Evolutionary conservation across 2,113 vertebrate species (phyloP).

Genomic region (Nesogale talazaci): DNA sequence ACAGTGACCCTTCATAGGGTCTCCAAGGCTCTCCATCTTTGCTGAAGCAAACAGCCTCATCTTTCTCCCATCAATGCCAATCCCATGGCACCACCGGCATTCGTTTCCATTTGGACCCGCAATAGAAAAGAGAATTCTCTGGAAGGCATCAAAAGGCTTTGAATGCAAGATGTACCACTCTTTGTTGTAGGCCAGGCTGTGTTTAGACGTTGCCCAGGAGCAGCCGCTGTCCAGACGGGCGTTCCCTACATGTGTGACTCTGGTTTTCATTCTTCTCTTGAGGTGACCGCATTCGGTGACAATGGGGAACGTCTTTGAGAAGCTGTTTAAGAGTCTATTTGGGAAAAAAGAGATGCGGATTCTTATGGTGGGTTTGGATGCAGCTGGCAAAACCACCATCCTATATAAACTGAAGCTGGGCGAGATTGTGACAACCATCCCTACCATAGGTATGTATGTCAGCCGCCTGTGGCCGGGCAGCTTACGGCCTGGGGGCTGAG

Average conservation of each 20-base stretch:
- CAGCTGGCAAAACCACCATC: conserved; percentile 93
- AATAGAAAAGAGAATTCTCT: conserved; percentile 24
- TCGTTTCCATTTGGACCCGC: background rate
- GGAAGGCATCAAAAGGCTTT: conserved; percentile 18
- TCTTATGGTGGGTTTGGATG: conserved; percentile 93
- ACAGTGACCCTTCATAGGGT: too few species aligned
- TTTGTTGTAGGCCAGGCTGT: background rate
- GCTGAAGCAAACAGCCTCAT: too few species aligned
- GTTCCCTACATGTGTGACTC: conserved; percentile 22
- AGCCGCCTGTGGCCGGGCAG: background rate
- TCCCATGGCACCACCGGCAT: too few species aligned
- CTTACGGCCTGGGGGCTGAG: background rate
- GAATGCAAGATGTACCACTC: background rate
- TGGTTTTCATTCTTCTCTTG: conserved; percentile 43
- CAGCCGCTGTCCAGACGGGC: background rate
- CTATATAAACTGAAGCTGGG: conserved; percentile 93
- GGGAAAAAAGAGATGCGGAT: conserved; percentile 91
- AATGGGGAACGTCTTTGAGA: conserved; percentile 91
- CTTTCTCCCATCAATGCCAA: too few species aligned
- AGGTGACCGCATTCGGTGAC: conserved; percentile 58
- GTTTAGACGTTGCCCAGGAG: background rate
- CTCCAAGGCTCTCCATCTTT: too few species aligned
- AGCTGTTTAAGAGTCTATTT: conserved; percentile 90
- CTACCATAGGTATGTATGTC: conserved; percentile 88
- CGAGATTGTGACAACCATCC: conserved; percentile 93